phyloP scores from a whole-genome alignment of 2,113 vertebrate genomes.

The Columba livia region DNA sequence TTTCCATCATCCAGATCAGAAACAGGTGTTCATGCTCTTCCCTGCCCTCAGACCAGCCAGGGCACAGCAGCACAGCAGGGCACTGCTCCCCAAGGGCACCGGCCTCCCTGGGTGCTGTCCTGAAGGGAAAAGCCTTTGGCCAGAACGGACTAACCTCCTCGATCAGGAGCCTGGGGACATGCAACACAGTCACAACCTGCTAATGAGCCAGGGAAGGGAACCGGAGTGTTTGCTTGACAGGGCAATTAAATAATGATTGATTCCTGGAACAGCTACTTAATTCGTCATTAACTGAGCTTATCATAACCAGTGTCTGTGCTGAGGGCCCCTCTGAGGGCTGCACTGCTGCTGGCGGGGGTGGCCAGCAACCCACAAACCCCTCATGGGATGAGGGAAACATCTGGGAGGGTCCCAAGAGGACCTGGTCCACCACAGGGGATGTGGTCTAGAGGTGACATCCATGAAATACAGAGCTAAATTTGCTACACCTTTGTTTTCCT shows the following conservation, averaged over 20 bases:
- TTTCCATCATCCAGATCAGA: background rate
- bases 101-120: background rate
- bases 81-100: background rate
- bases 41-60: background rate
- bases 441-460: background rate
- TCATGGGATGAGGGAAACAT: background rate
- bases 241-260: slow-evolving; percentile 57
- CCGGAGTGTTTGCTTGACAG: slow-evolving; percentile 49
- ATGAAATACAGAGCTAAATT: background rate
- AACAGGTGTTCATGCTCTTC: background rate
- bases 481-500: background rate
- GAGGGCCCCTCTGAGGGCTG: background rate
- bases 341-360: rapidly evolving
- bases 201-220: background rate
- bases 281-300: slow-evolving; percentile 52
- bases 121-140: background rate
- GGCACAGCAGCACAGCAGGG: rapidly evolving
- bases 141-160: background rate
- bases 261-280: slow-evolving; percentile 55
- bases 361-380: background rate
- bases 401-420: background rate
- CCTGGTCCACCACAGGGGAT: background rate
- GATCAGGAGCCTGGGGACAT: background rate
- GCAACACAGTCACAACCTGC: background rate
- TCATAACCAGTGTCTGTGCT: background rate